Evolutionary conservation across 2,797 vertebrate genomes (phyloP).

Genomic region (Furcifer pardalis): DNA sequence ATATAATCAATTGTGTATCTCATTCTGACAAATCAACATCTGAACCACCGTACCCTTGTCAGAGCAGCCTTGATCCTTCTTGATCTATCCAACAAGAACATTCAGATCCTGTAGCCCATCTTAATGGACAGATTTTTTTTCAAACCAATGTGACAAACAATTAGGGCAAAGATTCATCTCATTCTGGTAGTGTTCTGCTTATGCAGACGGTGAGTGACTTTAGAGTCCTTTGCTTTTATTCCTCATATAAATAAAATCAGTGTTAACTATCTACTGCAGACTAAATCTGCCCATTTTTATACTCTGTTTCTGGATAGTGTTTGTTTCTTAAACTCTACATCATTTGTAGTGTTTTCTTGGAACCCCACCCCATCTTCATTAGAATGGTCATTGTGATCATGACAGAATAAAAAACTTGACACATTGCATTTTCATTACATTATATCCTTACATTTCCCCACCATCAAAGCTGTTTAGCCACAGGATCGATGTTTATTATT

Average conservation of each 20-base stretch:
- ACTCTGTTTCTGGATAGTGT: background rate
- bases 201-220: too few relatives aligned
- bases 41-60: too few relatives aligned
- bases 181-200: background rate
- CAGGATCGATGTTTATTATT: background rate
- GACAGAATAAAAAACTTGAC: background rate
- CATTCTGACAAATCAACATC: background rate
- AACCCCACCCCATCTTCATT: too few relatives aligned
- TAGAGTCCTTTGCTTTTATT: too few relatives aligned
- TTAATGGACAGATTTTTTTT: background rate
- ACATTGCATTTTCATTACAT: background rate
- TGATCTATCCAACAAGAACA: background rate
- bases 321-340: background rate
- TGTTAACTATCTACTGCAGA: background rate
- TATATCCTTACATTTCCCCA: background rate
- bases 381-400: background rate
- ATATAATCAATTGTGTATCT: background rate
- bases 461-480: background rate
- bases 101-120: background rate
- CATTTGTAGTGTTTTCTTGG: background rate
- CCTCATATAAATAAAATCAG: too few relatives aligned
- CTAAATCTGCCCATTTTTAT: background rate
- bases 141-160: background rate
- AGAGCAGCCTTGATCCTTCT: background rate
- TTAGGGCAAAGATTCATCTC: too few relatives aligned